Percentiles rank a stretch among this genome's conserved stretches.
These are phyloP conservation scores for Itoplectis maculator DNA, from an alignment of 2,888 invertebrate genomes.

Conservation along the genomic window DNA sequence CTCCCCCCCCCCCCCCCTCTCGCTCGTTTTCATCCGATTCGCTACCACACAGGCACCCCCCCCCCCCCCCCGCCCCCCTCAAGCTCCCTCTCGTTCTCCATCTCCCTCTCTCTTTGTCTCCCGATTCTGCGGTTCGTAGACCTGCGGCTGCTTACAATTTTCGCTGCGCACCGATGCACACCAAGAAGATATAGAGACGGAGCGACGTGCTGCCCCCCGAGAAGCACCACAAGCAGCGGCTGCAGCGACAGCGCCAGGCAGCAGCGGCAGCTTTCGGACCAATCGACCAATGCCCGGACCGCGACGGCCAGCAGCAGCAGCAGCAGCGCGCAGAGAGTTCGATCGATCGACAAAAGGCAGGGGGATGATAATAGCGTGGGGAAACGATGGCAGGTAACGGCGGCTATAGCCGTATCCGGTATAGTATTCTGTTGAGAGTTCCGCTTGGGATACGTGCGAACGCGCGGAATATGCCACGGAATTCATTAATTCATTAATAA, in stretches of 20 bases:
- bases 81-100: constrained; percentile 37
- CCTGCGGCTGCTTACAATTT: constrained; percentile 62
- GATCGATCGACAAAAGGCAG: constrained; percentile 62
- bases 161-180: constrained; percentile 55
- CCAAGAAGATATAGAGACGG: constrained; percentile 15
- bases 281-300: constrained; percentile 59
- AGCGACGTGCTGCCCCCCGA: constrained; percentile 8
- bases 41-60: constrained; percentile 19
- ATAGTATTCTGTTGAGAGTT: constrained; percentile 41
- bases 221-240: constrained; percentile 4
- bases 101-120: constrained; percentile 48
- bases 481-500: constrained; percentile 68
- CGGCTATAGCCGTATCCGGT: constrained; percentile 20
- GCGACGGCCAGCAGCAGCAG: constrained; percentile 25
- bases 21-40: constrained; percentile 18
- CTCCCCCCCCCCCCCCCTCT: constrained; percentile 22
- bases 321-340: constrained; percentile 41
- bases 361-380: constrained; percentile 57
- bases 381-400: constrained; percentile 52
- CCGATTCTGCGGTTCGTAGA: constrained; percentile 59
- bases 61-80: no score
- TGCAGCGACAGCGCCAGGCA: not conserved
- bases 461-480: constrained; percentile 53
- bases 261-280: constrained; percentile 36
- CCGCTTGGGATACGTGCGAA: constrained; percentile 35